Evolutionary conservation across 2,888 invertebrate genomes (phyloP), one percentile per base, ranked within the genome.

Genomic region (Eristalinus sepulchralis): DNA sequence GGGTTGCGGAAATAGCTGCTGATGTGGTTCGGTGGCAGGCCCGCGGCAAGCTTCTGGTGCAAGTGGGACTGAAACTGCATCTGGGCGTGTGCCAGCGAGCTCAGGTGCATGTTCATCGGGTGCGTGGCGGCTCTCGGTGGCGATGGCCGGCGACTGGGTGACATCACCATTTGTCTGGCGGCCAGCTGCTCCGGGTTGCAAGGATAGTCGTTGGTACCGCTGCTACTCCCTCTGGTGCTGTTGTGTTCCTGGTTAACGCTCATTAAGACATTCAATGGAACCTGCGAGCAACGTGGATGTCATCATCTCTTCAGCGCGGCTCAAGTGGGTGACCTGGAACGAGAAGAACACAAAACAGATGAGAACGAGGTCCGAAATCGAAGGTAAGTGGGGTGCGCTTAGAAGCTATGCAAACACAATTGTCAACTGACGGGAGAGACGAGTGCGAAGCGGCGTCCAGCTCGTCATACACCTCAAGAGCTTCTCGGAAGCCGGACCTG

Each of bases 71-170:
- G 92, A 82, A 93, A 89, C 70, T 92, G 92, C 90, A 93, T 90
- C 89, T 92, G 92, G 31, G 91, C 91, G 86, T 91, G 91, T 34
- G 91, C 91, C 89, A 92, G 89, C 68, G 91, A 91, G 80, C 91
- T 91, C 72, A 93, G 89, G 87, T 93, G 92, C 89, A 92, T 92
- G 88, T 91, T 92, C 90, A 92, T 92, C 88, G 93, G 93, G 90
- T 94, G 94, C 66, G 89, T 57, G 88, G 92, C 91, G 88, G 93
- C 90, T 88, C 91, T 94, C 88, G 95, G 94, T 89, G 95, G 95
- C 91, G 95, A 95, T 90, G 94, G 94, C 92, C 95, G 94, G 91
- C 95, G 94, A 91, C 95, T 95, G 88, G 95, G 95, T 93, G 95
- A 95, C 95, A 95, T 95, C 93, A 94, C 95, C 94, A 92, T 92